These are phyloP conservation scores for Osmerus mordax DNA, from an alignment of 2,113 vertebrate genomes.

Conservation along the genomic window DNA sequence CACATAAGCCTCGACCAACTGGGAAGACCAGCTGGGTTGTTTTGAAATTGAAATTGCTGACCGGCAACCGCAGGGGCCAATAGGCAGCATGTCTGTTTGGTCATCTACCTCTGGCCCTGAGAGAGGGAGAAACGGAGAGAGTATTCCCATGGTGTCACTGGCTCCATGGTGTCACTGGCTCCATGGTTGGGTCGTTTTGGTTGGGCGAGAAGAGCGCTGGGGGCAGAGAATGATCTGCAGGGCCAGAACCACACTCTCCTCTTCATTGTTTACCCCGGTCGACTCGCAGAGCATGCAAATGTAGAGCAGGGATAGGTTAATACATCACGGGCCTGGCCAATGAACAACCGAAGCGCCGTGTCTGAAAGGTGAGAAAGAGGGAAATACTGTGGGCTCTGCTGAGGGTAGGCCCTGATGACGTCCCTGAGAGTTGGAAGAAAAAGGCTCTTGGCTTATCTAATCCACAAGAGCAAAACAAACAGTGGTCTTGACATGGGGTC, in stretches of 20 bases:
- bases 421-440: neutral
- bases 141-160: slow-evolving; percentile 11
- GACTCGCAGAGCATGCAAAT: slow-evolving; percentile 38
- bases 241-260: neutral
- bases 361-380: neutral
- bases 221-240: slow-evolving; percentile 18
- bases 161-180: slow-evolving; percentile 8
- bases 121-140: slow-evolving; percentile 1
- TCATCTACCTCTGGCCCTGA: slow-evolving; percentile 44
- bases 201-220: neutral
- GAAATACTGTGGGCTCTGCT: slow-evolving; percentile 5
- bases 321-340: slow-evolving; percentile 16
- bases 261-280: slow-evolving; percentile 14
- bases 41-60: slow-evolving; percentile 48
- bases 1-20: slow-evolving; percentile 65
- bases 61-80: slow-evolving; percentile 47
- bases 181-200: slow-evolving; percentile 22
- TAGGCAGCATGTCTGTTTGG: slow-evolving; percentile 54
- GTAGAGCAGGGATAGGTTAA: slow-evolving; percentile 2
- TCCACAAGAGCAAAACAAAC: neutral
- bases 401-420: neutral
- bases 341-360: neutral
- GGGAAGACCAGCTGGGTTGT: slow-evolving; percentile 64
- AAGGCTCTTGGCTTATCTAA: neutral
- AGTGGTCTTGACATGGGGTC: neutral